A percentile compares a stretch with the other conserved stretches of the same genome.
phyloP scores from a whole-genome alignment of 2,113 vertebrate genomes.

The Actenoides lindsayi region DNA sequence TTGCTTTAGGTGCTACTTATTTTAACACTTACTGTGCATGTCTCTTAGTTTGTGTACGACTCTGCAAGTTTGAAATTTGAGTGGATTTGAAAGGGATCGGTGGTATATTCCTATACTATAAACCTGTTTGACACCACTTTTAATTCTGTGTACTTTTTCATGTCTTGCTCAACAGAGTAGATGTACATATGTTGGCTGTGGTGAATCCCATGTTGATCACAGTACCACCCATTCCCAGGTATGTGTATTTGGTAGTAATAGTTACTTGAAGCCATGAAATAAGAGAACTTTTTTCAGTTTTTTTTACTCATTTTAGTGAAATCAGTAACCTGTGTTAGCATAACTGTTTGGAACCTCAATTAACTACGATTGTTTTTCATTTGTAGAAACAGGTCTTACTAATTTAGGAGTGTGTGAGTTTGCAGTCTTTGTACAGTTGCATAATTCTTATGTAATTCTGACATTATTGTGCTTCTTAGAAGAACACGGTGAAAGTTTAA shows the following conservation, averaged over 20 bases:
- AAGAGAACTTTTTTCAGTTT: background rate
- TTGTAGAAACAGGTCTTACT: background rate
- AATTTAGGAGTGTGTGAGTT: background rate
- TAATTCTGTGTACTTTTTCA: background rate
- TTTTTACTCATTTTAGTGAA: background rate
- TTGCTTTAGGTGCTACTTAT: background rate
- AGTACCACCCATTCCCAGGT: conserved; percentile 98
- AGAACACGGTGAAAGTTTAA: background rate
- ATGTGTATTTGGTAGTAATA: conserved; percentile 12
- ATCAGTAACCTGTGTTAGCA: background rate
- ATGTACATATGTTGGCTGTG: conserved; percentile 95
- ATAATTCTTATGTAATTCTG: background rate
- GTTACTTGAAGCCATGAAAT: background rate
- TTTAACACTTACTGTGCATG: background rate
- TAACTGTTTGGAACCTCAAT: background rate
- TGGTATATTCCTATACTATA: background rate
- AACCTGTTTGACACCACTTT: background rate
- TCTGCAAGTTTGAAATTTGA: background rate
- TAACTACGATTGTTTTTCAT: background rate
- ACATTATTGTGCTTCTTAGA: background rate
- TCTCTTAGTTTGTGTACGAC: background rate
- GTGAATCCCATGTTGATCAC: conserved; percentile 95
- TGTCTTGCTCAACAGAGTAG: conserved; percentile 80
- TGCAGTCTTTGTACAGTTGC: background rate
- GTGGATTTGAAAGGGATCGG: background rate